Percentiles rank a stretch among this genome's conserved stretches.
Conservation (phyloP, 2,797 vertebrate species). For the Bradypus variegatus region DNA sequence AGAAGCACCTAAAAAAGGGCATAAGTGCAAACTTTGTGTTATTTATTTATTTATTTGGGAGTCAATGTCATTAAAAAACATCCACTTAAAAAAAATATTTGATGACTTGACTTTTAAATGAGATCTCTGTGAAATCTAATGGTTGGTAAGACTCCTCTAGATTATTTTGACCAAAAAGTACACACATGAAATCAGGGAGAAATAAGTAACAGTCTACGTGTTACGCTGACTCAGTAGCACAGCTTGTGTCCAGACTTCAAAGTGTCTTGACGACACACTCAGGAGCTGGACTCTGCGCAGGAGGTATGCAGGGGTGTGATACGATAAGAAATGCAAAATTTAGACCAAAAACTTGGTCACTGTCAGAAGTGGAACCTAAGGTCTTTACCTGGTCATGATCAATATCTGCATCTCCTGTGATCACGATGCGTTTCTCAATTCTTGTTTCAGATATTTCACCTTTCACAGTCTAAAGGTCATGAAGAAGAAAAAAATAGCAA, state of each 20-base stretch:
- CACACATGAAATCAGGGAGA: neutral
- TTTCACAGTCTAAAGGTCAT: constrained; percentile 85
- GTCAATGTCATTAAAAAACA: neutral
- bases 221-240: neutral
- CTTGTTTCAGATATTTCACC: constrained; percentile 97
- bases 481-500: neutral
- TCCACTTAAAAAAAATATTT: neutral
- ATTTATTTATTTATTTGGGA: neutral
- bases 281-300: neutral
- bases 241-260: neutral
- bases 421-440: constrained; percentile 99
- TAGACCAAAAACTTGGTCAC: neutral
- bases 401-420: constrained; percentile 96
- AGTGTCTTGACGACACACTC: fast-evolving
- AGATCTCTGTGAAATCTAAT: neutral
- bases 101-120: neutral
- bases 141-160: neutral
- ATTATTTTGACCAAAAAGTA: neutral
- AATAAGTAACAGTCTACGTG: neutral
- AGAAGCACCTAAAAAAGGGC: neutral
- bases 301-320: neutral
- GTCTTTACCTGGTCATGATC: constrained; percentile 94
- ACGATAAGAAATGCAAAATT: neutral
- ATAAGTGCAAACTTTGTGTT: neutral
- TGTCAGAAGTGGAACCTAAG: neutral